Conservation (phyloP, 2,888 invertebrate genomes). For the Eulithis testata region DNA sequence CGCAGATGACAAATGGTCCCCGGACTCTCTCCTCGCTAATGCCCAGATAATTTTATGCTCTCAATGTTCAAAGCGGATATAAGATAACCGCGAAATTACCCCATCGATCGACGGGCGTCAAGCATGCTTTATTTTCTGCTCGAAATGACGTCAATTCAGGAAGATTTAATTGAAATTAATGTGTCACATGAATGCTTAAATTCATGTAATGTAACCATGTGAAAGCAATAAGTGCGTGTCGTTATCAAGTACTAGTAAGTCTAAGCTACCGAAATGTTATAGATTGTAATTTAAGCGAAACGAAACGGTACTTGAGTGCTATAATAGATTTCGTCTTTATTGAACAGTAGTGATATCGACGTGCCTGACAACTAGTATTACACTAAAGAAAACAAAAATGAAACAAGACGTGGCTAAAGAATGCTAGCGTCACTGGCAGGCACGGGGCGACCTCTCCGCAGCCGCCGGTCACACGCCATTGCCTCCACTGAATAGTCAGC, state of each 20-base stretch:
- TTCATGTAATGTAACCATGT: neutral
- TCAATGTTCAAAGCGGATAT: slow-evolving; percentile 67
- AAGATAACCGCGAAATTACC: slow-evolving; percentile 75
- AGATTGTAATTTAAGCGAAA: slow-evolving; percentile 36
- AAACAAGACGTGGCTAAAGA: slow-evolving; percentile 72
- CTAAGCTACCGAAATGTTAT: slow-evolving; percentile 17
- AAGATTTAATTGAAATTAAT: slow-evolving; percentile 67
- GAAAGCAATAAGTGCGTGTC: neutral
- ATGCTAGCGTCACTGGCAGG: slow-evolving; percentile 75
- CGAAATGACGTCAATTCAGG: slow-evolving; percentile 70
- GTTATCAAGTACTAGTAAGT: neutral
- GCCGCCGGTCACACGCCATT: slow-evolving; percentile 81
- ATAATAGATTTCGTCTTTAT: slow-evolving; percentile 43
- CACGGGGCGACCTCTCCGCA: slow-evolving; percentile 70
- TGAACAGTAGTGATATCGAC: slow-evolving; percentile 44
- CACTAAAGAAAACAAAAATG: slow-evolving; percentile 57
- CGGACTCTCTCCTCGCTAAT: slow-evolving; percentile 73
- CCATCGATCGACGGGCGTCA: slow-evolving; percentile 77
- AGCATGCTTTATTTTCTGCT: slow-evolving; percentile 72
- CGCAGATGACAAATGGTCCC: slow-evolving; percentile 83
- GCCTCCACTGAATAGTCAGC: slow-evolving; percentile 76
- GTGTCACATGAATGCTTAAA: slow-evolving; percentile 34
- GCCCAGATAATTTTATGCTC: slow-evolving; percentile 81
- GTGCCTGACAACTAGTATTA: slow-evolving; percentile 56
- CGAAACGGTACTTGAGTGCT: slow-evolving; percentile 34